Percentiles rank a stretch among this genome's conserved stretches.
phyloP scores from a whole-genome alignment of 2,113 vertebrate species.

The Pimephales promelas region DNA sequence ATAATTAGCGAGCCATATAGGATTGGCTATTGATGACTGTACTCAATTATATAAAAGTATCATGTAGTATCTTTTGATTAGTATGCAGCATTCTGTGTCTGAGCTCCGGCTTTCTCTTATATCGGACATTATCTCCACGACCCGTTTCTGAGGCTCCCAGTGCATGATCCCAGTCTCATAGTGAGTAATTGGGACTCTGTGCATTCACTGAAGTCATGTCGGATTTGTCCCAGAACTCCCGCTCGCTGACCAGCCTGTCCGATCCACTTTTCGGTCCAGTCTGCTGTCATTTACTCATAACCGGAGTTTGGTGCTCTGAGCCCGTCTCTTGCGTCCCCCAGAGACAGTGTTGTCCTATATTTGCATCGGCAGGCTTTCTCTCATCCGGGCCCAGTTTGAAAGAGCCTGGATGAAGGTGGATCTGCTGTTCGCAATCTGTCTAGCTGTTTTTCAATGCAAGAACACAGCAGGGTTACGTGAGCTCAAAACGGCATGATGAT shows the following conservation, averaged over 20 bases:
- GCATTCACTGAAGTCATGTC: slow-evolving; percentile 2
- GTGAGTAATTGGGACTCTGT: slow-evolving; percentile 33
- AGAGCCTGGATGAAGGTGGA: background rate
- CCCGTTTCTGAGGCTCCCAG: slow-evolving; percentile 21
- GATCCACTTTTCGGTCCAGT: slow-evolving; percentile 8
- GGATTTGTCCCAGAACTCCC: slow-evolving; percentile 5
- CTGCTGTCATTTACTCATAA: slow-evolving; percentile 24
- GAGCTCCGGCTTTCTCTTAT: background rate
- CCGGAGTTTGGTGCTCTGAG: background rate
- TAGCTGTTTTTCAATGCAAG: background rate
- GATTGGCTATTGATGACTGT: background rate
- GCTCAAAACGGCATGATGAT: background rate
- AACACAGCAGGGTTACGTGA: background rate
- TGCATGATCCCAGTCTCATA: slow-evolving; percentile 21
- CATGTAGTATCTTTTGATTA: background rate
- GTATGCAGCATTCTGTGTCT: background rate
- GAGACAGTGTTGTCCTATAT: slow-evolving; percentile 24
- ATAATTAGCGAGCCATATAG: background rate
- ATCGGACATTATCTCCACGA: slow-evolving; percentile 18
- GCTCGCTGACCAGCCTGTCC: background rate
- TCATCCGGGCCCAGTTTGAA: background rate
- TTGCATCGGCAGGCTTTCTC: background rate
- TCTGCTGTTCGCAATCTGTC: background rate
- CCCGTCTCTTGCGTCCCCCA: background rate
- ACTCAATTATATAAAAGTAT: background rate